These are phyloP conservation scores for Orbicella faveolata DNA, from an alignment of 64 coral and sea anemone genomes.

Conservation along the genomic window DNA sequence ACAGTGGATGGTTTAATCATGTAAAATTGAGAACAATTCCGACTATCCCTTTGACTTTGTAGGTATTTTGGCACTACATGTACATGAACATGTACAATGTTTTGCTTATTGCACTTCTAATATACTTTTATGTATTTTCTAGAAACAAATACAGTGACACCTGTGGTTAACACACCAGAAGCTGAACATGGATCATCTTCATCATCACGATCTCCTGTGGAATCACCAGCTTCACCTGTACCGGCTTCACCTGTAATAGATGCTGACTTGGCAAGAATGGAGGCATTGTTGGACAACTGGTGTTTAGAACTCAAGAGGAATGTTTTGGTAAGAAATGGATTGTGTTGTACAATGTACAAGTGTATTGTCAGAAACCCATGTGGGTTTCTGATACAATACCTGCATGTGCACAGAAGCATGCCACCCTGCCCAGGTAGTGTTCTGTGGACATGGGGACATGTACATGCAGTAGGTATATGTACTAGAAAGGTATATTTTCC, in stretches of 20 bases:
- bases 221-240: conserved; percentile 26
- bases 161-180: not conserved
- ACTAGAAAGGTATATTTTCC: too few relatives aligned
- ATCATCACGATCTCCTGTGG: conserved; percentile 25
- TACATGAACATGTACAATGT: too few relatives aligned
- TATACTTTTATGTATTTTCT: not conserved
- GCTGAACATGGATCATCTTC: conserved; percentile 26
- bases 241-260: conserved; percentile 77
- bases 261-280: conserved; percentile 91
- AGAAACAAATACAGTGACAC: not conserved
- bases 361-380: too few relatives aligned
- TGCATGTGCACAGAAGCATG: too few relatives aligned
- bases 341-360: not conserved
- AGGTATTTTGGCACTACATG: not conserved
- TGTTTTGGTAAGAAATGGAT: conserved; percentile 67
- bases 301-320: conserved; percentile 97
- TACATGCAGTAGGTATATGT: too few relatives aligned
- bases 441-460: too few relatives aligned
- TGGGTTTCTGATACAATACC: too few relatives aligned
- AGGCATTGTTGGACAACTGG: conserved; percentile 90
- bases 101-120: not conserved
- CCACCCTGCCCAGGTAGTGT: too few relatives aligned
- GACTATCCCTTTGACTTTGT: too few relatives aligned
- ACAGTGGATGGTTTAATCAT: too few relatives aligned
- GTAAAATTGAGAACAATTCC: too few relatives aligned